Evolutionary conservation across 2,888 invertebrate species (phyloP).

Genomic region (Nemoura dubitans): DNA sequence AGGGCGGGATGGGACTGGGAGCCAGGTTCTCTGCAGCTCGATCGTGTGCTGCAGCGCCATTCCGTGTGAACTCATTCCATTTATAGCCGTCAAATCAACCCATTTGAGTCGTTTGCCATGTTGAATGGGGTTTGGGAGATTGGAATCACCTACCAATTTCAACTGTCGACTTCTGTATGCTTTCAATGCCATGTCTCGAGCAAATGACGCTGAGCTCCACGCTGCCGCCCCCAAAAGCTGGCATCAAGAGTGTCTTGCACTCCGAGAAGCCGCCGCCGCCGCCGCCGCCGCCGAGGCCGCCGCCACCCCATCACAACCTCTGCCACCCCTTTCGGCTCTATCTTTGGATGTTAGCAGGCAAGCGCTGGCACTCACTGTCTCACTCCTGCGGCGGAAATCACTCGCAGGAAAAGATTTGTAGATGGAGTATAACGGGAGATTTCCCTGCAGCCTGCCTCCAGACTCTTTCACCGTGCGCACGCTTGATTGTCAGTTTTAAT

Average conservation of each 20-base stretch:
- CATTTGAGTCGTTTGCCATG: slow-evolving; percentile 50
- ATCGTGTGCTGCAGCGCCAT: slow-evolving; percentile 35
- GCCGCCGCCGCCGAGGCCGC: slow-evolving; percentile 3
- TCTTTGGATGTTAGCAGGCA: neutral
- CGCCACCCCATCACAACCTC: neutral
- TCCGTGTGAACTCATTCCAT: slow-evolving; percentile 48
- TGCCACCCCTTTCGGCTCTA: slow-evolving; percentile 1
- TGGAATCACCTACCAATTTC: slow-evolving; percentile 52
- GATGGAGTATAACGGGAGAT: neutral
- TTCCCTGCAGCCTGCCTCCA: neutral
- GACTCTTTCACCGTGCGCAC: neutral
- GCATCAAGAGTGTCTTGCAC: slow-evolving; percentile 26
- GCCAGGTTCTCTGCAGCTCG: neutral
- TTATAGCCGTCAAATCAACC: slow-evolving; percentile 52
- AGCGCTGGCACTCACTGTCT: neutral
- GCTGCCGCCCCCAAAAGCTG: slow-evolving; percentile 15
- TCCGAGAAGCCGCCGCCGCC: neutral
- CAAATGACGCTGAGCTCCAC: slow-evolving; percentile 46
- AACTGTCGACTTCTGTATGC: slow-evolving; percentile 43
- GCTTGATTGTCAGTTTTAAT: slow-evolving; percentile 29
- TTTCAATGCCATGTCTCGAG: slow-evolving; percentile 45
- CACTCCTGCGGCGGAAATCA: neutral
- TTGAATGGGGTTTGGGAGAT: slow-evolving; percentile 49
- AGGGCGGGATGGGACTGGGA: neutral
- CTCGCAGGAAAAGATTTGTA: neutral